Evolutionary conservation across 2,888 invertebrate genomes (phyloP), one percentile per base, ranked within the genome.

Genomic region (Himalopsyche japonica): DNA sequence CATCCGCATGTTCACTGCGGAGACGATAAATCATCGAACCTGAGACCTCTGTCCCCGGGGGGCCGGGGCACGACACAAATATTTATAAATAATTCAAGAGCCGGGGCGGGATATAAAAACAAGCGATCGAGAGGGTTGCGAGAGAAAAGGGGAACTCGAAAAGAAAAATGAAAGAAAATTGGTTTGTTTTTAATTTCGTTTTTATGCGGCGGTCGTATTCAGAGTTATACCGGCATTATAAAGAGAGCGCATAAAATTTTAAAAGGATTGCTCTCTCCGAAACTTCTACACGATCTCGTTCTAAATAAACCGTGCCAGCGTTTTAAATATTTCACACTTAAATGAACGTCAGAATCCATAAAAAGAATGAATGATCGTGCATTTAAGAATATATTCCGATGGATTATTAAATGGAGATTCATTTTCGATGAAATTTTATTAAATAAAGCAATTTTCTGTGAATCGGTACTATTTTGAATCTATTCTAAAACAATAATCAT

Each of bases 1-100:
- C 70, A 70, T 70, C 70, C 70, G 70, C 70, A 30, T 24, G 12
- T 20, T 27, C 70, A 27, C 70, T 70, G 70, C 70, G 70, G 70
- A 70, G 70, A 70, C 70, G 70, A 70, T 70, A 70, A 70, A 70
- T 70, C 70, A 70, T 70, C 70, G 70, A 70, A 70, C 70, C 70
- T 70, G 70, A 70, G 70, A 70, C 70, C 70, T 70, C 12, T 24
- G 24, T 30, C 70, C 70, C 30, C 70, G 12, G 70, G 70, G 70
- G 70, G 70, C n/a, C 70, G 70, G 70, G 30, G 70, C 30, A 30
- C 70, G 30, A 70, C 70, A 70, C 30, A 70, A 70, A 70, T 70
- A 70, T 70, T 70, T 70, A 70, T 70, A 70, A 70, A 70, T 70
- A 70, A 70, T 70, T 70, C 70, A 70, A 24, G 70, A 70, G 70